These are phyloP conservation scores for Unio delphinus DNA, from an alignment of 2,888 invertebrate species.

Conservation along the genomic window DNA sequence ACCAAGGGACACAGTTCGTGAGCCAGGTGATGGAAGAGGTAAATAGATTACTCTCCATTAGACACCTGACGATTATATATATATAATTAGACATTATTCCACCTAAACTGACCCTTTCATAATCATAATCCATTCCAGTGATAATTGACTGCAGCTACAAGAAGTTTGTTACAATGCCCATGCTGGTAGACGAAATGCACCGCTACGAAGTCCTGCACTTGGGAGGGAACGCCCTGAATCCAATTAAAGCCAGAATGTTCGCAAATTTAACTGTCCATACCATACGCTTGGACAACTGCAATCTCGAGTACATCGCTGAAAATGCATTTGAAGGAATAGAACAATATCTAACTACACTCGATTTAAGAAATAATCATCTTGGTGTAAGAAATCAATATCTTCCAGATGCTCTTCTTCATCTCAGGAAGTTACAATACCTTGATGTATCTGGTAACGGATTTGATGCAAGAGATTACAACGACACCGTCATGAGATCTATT, in stretches of 20 bases:
- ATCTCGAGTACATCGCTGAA: neutral
- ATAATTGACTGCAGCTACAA: too few relatives aligned
- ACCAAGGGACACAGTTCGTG: too few relatives aligned
- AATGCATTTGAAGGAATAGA: slow-evolving; percentile 6
- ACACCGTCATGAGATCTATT: slow-evolving; percentile 8
- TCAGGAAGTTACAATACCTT: slow-evolving; percentile 3
- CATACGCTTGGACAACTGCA: slow-evolving; percentile 7
- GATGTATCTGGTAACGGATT: slow-evolving; percentile 13
- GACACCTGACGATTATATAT: too few relatives aligned
- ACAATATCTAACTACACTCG: slow-evolving; percentile 1
- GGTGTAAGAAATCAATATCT: neutral
- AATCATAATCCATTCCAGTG: too few relatives aligned
- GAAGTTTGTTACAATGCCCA: too few relatives aligned
- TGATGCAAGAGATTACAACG: neutral
- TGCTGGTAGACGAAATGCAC: too few relatives aligned
- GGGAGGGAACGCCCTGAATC: too few relatives aligned
- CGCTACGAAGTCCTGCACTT: too few relatives aligned
- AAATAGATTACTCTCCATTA: too few relatives aligned
- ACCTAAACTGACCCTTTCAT: too few relatives aligned
- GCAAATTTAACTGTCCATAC: neutral
- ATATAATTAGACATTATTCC: too few relatives aligned
- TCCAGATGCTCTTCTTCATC: slow-evolving; percentile 4
- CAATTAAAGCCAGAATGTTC: neutral
- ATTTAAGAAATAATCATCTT: slow-evolving; percentile 9
- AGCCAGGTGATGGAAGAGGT: too few relatives aligned